These are phyloP conservation scores for Samia ricini DNA, from an alignment of 1,140 invertebrate species.

Conservation along the genomic window DNA sequence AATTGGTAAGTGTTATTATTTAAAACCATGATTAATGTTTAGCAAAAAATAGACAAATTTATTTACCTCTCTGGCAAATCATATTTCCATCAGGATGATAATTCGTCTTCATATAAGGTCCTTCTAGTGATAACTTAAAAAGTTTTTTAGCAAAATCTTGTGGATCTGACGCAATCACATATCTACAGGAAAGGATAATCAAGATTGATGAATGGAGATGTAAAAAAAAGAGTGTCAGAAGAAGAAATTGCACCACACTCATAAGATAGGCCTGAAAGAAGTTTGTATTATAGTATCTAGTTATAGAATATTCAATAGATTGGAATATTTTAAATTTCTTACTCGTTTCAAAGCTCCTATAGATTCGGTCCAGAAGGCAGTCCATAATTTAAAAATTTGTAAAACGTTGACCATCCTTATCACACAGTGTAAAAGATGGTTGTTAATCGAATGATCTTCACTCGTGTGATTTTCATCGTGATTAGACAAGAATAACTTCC, in stretches of 20 bases:
- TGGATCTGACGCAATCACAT: constrained; percentile 41
- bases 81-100: constrained; percentile 55
- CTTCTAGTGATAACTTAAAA: constrained; percentile 25
- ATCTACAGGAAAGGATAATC: constrained; percentile 61
- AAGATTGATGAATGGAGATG: constrained; percentile 65
- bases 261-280: constrained; percentile 64
- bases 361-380: constrained; percentile 59
- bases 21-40: no score
- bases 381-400: constrained; percentile 65
- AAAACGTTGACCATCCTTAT: constrained; percentile 59
- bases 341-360: constrained; percentile 59
- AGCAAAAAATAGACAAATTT: no score
- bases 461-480: constrained; percentile 52
- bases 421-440: constrained; percentile 56
- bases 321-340: not conserved
- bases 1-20: no score
- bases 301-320: not conserved
- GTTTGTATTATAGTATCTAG: constrained; percentile 1
- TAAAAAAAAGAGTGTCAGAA: constrained; percentile 64
- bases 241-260: constrained; percentile 67
- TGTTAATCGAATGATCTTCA: constrained; percentile 41
- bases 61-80: constrained; percentile 52
- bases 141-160: constrained; percentile 41
- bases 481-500: constrained; percentile 53
- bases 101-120: constrained; percentile 37